Conservation (phyloP, 2,797 vertebrate genomes). For the Cacajao melanocephalus region DNA sequence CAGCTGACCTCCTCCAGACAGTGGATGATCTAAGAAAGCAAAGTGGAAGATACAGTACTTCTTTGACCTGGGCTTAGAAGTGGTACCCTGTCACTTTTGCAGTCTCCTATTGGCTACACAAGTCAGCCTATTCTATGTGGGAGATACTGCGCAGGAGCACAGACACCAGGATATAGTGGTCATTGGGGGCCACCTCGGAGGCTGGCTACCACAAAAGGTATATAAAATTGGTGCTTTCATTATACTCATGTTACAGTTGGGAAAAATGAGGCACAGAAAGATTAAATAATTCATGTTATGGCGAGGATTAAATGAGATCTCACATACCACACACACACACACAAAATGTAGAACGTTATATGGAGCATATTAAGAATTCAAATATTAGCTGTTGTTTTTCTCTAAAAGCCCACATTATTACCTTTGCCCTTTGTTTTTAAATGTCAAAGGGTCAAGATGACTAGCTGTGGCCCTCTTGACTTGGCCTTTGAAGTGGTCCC, state of each 20-base stretch:
- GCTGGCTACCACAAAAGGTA: not conserved
- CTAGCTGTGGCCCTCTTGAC: not conserved
- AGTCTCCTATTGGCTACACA: not conserved
- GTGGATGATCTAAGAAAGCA: not conserved
- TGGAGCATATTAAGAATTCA: not conserved
- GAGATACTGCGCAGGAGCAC: not conserved
- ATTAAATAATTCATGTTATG: not conserved
- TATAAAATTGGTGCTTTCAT: not conserved
- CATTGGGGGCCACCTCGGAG: not conserved
- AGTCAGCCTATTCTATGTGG: not conserved
- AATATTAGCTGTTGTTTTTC: not conserved
- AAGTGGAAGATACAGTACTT: not conserved
- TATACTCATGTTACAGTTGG: not conserved
- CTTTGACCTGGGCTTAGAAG: not conserved
- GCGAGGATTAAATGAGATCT: not conserved
- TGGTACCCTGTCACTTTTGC: not conserved
- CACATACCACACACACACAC: not conserved
- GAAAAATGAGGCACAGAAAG: not conserved
- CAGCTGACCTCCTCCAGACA: not conserved
- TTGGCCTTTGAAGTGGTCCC: not conserved
- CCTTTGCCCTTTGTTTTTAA: conserved; percentile 18
- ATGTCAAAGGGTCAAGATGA: not conserved
- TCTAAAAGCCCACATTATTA: not conserved
- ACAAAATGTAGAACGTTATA: not conserved
- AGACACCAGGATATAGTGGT: not conserved